Base-by-base conservation (phyloP, 35 echinoderm and acorn worm genomes). In the Diadema setosum region DNA sequence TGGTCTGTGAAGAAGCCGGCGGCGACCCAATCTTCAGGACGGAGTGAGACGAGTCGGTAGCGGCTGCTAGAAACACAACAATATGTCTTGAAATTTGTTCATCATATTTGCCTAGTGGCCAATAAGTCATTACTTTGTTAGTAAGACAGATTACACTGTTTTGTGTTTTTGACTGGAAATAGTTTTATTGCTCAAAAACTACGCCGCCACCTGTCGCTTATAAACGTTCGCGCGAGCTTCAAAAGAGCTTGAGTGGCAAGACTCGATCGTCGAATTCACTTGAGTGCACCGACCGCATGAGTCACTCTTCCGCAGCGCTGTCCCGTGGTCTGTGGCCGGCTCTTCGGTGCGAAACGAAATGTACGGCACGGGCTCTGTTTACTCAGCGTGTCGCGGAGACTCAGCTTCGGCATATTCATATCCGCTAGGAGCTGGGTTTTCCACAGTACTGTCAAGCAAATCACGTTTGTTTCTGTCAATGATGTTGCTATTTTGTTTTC, bases 171-270 rank as follows among this genome's bases (percentile, higher is more conserved):
- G 18, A 67, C 12, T 44, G 48, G 11, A 25, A 36, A 78, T 41
- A 2, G 35, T n/a, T 18, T 34, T 78, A 39, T 36, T 9, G 16
- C 9, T 11, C 48, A 11, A 44, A 42, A 43, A 78, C 11, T 15
- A 78, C 73, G 73, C 73, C 73, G 44, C 73, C 73, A 78, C 73
- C 37, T 78, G 73, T 78, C 73, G 44, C 21, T 33, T 33, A 67
- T 33, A 20, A 17, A 36, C 17, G 36, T 42, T 41, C 73, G 73
- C 73, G 73, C 73, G 73, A 78, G 73, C 73, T 78, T 78, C 44
- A 41, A 78, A 78, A 55, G 18, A 67, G n/a, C n/a, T n/a, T n/a
- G 9, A 52, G 48, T 52, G 48, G 48, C n/a, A 9, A n/a, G n/a
- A 11, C 9, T 36, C 11, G 40, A 41, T 44, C 73, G 35, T 25